Evolutionary conservation across 2,113 vertebrate genomes (phyloP).

Genomic region (Siniperca chuatsi): DNA sequence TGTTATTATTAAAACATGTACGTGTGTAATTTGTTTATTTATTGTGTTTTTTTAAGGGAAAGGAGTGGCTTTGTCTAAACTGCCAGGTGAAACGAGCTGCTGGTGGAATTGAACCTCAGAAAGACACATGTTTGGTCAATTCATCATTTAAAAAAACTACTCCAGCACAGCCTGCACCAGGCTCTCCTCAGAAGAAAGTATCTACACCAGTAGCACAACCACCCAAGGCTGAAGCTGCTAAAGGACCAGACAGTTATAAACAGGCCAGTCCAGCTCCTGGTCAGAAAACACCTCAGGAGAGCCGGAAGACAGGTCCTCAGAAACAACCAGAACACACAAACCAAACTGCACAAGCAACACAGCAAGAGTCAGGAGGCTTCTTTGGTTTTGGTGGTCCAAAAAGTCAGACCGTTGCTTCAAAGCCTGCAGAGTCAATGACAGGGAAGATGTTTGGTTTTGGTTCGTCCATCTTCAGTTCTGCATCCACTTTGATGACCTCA

Average conservation of each 20-base stretch:
- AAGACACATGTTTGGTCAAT: conserved; percentile 11
- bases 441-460: conserved; percentile 85
- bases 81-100: conserved; percentile 95
- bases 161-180: conserved; percentile 65
- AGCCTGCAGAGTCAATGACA: conserved; percentile 78
- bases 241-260: conserved; percentile 55
- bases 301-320: conserved; percentile 52
- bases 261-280: conserved; percentile 49
- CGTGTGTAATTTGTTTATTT: conserved; percentile 24
- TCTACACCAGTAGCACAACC: conserved; percentile 56
- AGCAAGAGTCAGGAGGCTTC: conserved; percentile 76
- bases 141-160: conserved; percentile 47
- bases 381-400: conserved; percentile 81
- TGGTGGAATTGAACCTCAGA: conserved; percentile 83
- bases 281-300: conserved; percentile 72
- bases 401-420: conserved; percentile 81
- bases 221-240: conserved; percentile 60
- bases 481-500: conserved; percentile 83
- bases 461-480: conserved; percentile 83
- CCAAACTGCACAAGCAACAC: conserved; percentile 64
- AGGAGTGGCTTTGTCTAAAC: conserved; percentile 97
- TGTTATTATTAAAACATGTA: not conserved
- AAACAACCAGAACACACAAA: conserved; percentile 70
- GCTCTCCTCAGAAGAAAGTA: conserved; percentile 68
- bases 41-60: conserved; percentile 83